These are phyloP conservation scores for Tolypeutes matacus DNA, from an alignment of 2,797 vertebrate genomes.

Conservation along the genomic window DNA sequence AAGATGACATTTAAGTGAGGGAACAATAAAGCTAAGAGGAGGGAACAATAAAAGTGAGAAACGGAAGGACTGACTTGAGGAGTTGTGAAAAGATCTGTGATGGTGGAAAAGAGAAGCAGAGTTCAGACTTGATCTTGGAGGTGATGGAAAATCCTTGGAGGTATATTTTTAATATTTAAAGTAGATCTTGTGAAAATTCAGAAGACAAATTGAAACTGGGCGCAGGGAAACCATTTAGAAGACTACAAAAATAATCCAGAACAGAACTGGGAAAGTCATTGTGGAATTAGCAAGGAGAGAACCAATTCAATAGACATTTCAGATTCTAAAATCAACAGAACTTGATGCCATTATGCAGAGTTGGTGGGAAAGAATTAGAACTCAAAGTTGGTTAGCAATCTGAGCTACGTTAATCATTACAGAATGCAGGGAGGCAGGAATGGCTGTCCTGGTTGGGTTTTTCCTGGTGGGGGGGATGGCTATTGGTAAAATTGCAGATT, in stretches of 20 bases:
- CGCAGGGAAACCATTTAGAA: neutral
- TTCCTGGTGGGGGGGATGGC: neutral
- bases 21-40: neutral
- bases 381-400: neutral
- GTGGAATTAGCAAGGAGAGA: neutral
- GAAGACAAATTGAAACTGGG: neutral
- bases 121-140: neutral
- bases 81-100: too few relatives aligned
- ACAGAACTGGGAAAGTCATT: neutral
- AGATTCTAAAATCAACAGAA: neutral
- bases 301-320: neutral
- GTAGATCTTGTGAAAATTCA: neutral
- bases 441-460: neutral
- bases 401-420: neutral
- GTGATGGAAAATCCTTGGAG: neutral
- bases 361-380: neutral
- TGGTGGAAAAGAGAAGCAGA: too few relatives aligned
- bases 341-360: neutral
- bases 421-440: neutral
- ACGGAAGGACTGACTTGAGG: neutral
- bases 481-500: neutral
- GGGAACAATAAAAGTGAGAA: too few relatives aligned
- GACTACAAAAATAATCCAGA: neutral
- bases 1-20: neutral
- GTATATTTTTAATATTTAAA: neutral